Percentiles rank a stretch among this genome's conserved stretches.
phyloP scores from a whole-genome alignment of 2,113 vertebrate genomes.

The Cervus canadensis region DNA sequence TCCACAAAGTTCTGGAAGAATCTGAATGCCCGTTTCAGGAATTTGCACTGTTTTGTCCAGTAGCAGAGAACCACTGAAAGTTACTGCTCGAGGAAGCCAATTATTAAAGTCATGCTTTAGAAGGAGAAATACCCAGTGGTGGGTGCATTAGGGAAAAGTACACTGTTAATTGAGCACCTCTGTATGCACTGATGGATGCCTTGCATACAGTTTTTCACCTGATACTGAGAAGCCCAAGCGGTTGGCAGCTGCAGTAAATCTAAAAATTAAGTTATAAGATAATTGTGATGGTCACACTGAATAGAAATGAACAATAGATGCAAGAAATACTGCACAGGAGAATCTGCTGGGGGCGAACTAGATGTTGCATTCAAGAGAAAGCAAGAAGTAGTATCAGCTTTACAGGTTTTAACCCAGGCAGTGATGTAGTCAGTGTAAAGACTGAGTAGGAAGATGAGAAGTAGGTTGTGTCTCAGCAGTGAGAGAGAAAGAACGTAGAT shows the following conservation, averaged over 20 bases:
- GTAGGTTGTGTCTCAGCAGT: neutral
- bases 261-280: neutral
- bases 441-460: neutral
- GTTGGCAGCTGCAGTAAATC: neutral
- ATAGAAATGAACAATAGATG: neutral
- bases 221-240: neutral
- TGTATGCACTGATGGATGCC: neutral
- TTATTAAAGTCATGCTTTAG: neutral
- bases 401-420: neutral
- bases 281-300: neutral
- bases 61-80: neutral
- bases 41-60: neutral
- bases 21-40: neutral
- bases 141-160: neutral
- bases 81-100: neutral
- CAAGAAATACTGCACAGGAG: neutral
- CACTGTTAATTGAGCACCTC: neutral
- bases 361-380: neutral
- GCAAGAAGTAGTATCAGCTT: neutral
- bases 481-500: neutral
- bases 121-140: neutral
- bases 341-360: neutral
- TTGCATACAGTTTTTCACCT: neutral
- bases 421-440: neutral
- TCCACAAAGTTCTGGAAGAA: neutral